Evolutionary conservation across 1,140 invertebrate species (phyloP), one percentile per base, ranked within the genome.

Genomic region (Drosophila kurseongensis): DNA sequence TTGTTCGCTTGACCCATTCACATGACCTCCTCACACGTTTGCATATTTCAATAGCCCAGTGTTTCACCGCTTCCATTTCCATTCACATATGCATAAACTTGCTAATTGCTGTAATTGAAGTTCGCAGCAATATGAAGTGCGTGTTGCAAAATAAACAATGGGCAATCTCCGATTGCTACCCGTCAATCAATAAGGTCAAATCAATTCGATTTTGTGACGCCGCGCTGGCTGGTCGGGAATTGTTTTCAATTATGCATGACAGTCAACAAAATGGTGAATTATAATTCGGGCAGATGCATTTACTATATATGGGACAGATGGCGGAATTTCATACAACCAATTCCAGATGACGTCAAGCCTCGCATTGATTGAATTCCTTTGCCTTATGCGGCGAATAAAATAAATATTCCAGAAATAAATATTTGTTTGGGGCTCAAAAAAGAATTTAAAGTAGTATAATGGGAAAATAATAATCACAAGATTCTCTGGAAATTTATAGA

Each of bases 171-270:
- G 66, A 80, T 62, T 83, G 58, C 55, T 51, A 45, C 40, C 47
- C 78, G 60, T 81, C 82, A 81, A 85, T 88, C 83, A 88, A 88
- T 89, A 80, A 83, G 83, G 83, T 83, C 83, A 86, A 86, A 86
- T 86, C 83, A 86, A 86, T 86, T 83, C 29, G 41, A 72, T 72
- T 72, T 58, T 44, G 57, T 62, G 79, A 61, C 68, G 68, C 61
- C 78, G 40, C 42, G 45, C 48, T 67, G 78, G 41, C 66, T 54
- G 51, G 10, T 9, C 66, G 66, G 54, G 71, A 82, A 88, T 86
- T 82, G 79, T 76, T 83, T 83, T 83, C 79, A 86, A 86, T 88
- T 82, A 88, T 86, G 69, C 68, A 76, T 61, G 75, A 51, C 66
- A 76, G 58, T 72, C 67, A 71, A 67, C 60, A 47, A 60, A 61